Evolutionary conservation across 1,140 invertebrate genomes (phyloP), one percentile per base, ranked within the genome.

Genomic region (Drosophila kikkawai): DNA sequence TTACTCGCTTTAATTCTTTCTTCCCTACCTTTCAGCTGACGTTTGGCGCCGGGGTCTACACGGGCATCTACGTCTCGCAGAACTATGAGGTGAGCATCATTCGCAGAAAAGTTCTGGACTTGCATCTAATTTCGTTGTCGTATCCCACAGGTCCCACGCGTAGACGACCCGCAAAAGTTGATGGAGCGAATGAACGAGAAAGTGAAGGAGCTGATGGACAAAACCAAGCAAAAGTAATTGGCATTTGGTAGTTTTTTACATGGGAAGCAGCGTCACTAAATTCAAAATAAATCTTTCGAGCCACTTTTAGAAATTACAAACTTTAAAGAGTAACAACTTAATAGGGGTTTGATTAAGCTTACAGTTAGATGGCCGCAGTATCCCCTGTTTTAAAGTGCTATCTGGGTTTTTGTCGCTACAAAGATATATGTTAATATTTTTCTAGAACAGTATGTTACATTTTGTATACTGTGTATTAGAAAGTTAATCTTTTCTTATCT

Each of bases 21-120:
- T 47, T 37, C 47, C 41, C 4, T 36, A 39, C 45, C 8, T 95
- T 95, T 57, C 93, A 97, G 97, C 79, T 97, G 63, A 95, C 95
- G 42, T 96, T 97, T 91, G 94, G 95, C 29, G 87, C 95, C 78
- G 97, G 97, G 36, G 93, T 97, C 29, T 98, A 97, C 82, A 93
- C 96, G 59, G 97, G 97, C 41, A 95, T 97, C 63, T 98, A 97
- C 86, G 84, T 97, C 64, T 94, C 95, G 66, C 97, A 97, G 94
- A 97, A 97, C 93, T 97, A 97, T 94, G 94, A 97, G 94, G 96
- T 97, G 94, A 93, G 29, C 5, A 13, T 7, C 3, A 9, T 29
- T 11, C 11, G 12, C 32, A 53, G 11, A 36, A 34, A 36, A 34
- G 11, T 37, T 8, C 4, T 3, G 12, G 1, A 22, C 7, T 55